Percentiles rank a stretch among this genome's conserved stretches.
Conservation (phyloP, 2,797 vertebrate species). For the Diglossa cyanea region DNA sequence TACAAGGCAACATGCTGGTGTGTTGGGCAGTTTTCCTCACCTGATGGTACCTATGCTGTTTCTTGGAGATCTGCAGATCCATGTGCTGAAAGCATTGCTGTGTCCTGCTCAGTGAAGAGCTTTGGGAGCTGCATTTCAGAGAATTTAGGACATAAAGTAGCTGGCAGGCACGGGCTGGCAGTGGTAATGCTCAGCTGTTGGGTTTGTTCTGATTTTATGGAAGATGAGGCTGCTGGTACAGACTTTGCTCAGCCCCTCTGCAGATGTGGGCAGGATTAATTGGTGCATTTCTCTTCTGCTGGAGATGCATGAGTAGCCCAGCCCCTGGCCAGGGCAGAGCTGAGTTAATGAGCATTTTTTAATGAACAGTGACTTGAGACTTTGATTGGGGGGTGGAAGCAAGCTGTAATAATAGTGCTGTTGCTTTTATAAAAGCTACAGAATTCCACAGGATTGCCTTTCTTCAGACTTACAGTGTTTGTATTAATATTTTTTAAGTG, state of each 20-base stretch:
- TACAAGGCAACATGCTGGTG: background rate
- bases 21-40: background rate
- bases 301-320: slow-evolving; percentile 8
- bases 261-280: slow-evolving; percentile 53
- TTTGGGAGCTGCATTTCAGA: background rate
- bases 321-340: slow-evolving; percentile 40
- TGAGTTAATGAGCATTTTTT: slow-evolving; percentile 61
- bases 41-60: background rate
- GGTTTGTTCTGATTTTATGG: slow-evolving; percentile 35
- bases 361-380: slow-evolving; percentile 52
- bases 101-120: background rate
- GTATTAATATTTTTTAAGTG: background rate
- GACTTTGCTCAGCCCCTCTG: slow-evolving; percentile 1
- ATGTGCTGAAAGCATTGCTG: background rate
- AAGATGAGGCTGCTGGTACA: slow-evolving; percentile 22
- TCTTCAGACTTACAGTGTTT: background rate
- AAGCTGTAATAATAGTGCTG: background rate
- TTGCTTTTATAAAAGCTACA: background rate
- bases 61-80: background rate
- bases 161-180: slow-evolving; percentile 51
- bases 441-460: background rate
- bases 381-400: background rate
- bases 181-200: slow-evolving; percentile 12
- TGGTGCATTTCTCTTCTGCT: background rate
- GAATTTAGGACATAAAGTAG: slow-evolving; percentile 53